Conservation (phyloP, 2,113 vertebrate genomes). For the Panthera uncia region DNA sequence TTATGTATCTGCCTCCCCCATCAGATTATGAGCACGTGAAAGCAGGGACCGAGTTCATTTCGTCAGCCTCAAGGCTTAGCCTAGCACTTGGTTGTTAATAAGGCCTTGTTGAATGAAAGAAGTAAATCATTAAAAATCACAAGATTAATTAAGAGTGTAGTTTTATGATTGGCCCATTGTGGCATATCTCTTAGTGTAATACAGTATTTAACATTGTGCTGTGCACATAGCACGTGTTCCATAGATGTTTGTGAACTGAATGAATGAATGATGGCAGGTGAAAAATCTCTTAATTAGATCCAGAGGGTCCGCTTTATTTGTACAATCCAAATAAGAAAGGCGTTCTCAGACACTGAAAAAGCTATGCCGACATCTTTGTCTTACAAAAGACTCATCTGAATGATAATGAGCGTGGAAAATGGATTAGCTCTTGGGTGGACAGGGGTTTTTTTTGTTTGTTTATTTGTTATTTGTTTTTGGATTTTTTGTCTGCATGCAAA, state of each 20-base stretch:
- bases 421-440: constrained; percentile 66
- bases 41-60: background rate
- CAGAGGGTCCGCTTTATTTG: constrained; percentile 70
- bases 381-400: constrained; percentile 75
- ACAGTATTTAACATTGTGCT: background rate
- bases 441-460: constrained; percentile 27
- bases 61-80: constrained; percentile 11
- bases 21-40: background rate
- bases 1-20: background rate
- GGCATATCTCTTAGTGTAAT: background rate
- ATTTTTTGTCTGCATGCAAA: constrained; percentile 30
- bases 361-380: constrained; percentile 67
- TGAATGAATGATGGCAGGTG: constrained; percentile 72
- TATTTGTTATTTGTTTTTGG: constrained; percentile 64
- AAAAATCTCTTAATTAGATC: constrained; percentile 78
- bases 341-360: constrained; percentile 51
- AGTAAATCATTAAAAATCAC: constrained; percentile 70
- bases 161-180: constrained; percentile 60
- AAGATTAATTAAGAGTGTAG: constrained; percentile 66
- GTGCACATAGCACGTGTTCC: constrained; percentile 7
- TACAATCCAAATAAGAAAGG: constrained; percentile 69
- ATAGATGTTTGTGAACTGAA: constrained; percentile 35
- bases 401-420: constrained; percentile 73
- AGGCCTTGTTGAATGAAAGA: constrained; percentile 55
- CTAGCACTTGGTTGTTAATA: constrained; percentile 32